These are phyloP conservation scores for Ernsta delagoae DNA, from an alignment of 2,888 invertebrate genomes.

Conservation along the genomic window DNA sequence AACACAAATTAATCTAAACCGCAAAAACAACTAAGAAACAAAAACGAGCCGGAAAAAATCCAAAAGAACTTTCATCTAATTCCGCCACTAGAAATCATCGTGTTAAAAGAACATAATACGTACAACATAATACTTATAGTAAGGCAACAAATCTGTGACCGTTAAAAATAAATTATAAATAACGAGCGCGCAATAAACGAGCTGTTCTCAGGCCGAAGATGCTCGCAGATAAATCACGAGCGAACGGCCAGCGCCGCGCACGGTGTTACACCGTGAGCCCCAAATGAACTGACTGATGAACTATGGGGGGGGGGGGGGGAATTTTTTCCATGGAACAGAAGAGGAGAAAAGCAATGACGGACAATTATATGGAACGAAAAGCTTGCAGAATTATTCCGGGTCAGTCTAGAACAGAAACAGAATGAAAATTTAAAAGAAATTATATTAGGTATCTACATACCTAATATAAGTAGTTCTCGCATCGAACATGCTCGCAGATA, in stretches of 20 bases:
- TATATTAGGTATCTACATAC: too few species aligned
- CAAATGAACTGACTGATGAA: constrained; percentile 69
- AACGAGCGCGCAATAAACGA: constrained; percentile 82
- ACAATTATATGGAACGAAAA: neutral
- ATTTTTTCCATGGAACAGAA: constrained; percentile 27
- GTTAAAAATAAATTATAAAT: constrained; percentile 85
- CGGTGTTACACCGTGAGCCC: constrained; percentile 66
- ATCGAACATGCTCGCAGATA: too few species aligned
- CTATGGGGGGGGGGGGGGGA: constrained; percentile 57
- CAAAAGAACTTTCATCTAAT: neutral
- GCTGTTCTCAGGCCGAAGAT: constrained; percentile 81
- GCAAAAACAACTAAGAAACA: neutral
- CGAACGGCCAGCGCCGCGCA: constrained; percentile 47
- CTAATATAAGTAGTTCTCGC: too few species aligned
- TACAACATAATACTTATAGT: constrained; percentile 40
- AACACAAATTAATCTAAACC: too few species aligned
- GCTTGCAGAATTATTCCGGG: too few species aligned
- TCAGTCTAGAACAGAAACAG: too few species aligned
- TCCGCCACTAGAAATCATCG: neutral
- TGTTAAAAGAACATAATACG: neutral
- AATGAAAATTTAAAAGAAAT: too few species aligned
- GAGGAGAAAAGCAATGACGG: neutral
- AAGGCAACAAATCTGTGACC: constrained; percentile 76
- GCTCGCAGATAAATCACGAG: constrained; percentile 80
- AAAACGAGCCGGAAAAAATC: neutral